These are phyloP conservation scores for Babylonia areolata DNA, from an alignment of 1,140 invertebrate species.

Conservation along the genomic window DNA sequence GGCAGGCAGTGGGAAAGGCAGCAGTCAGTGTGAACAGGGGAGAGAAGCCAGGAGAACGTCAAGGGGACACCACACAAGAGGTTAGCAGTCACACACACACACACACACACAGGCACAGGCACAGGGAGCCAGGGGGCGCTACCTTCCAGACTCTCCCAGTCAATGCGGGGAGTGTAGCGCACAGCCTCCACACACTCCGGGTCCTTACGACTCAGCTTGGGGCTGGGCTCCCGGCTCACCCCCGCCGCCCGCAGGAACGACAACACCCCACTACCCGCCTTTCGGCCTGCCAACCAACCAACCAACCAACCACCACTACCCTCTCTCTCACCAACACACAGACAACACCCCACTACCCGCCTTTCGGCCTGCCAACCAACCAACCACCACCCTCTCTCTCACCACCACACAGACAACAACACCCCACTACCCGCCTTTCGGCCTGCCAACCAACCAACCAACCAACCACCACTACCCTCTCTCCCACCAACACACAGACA, in stretches of 20 bases:
- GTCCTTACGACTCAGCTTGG: constrained; percentile 28
- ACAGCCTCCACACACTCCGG: constrained; percentile 59
- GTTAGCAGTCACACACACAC: background rate
- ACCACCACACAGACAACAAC: background rate
- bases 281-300: constrained; percentile 22
- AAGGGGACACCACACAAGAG: background rate
- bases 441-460: too few species aligned
- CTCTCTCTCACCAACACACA: too few species aligned
- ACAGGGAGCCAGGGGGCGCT: background rate
- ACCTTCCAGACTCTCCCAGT: constrained; percentile 60
- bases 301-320: background rate
- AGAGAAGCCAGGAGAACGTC: background rate
- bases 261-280: constrained; percentile 56
- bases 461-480: too few species aligned
- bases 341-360: too few species aligned
- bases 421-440: too few species aligned
- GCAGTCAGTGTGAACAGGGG: too few species aligned
- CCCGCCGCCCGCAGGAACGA: constrained; percentile 62
- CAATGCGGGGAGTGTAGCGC: constrained; percentile 61
- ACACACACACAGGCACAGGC: background rate
- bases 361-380: too few species aligned
- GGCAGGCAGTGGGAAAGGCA: too few species aligned
- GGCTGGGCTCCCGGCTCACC: constrained; percentile 34
- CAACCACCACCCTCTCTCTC: too few species aligned
- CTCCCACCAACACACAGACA: too few species aligned